Conservation (phyloP, 2,888 invertebrate genomes). For the Erebia palarica region DNA sequence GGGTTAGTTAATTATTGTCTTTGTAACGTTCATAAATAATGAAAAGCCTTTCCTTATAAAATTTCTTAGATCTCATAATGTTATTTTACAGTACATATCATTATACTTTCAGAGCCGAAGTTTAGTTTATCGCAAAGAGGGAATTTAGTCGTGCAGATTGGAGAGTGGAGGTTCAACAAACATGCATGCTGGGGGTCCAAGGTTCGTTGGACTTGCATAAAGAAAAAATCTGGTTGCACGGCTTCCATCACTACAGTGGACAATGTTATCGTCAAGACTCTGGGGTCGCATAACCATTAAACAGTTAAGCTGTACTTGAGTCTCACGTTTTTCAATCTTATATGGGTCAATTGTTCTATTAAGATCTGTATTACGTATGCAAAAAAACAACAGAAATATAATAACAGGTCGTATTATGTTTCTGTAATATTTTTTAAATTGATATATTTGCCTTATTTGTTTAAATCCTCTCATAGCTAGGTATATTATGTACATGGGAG, state of each 20-base stretch:
- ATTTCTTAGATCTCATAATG: background rate
- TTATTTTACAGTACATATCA: slow-evolving; percentile 13
- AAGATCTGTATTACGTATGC: too few species aligned
- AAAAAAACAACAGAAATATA: too few species aligned
- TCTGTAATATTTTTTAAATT: too few species aligned
- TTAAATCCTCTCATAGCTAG: too few species aligned
- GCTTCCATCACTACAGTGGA: slow-evolving; percentile 73
- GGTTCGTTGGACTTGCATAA: slow-evolving; percentile 76
- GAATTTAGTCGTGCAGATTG: slow-evolving; percentile 73
- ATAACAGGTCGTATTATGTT: too few species aligned
- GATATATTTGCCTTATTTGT: too few species aligned
- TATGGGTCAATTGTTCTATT: too few species aligned
- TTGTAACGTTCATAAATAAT: too few species aligned
- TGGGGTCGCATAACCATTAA: slow-evolving; percentile 73
- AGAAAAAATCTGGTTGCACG: slow-evolving; percentile 73
- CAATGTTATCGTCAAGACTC: slow-evolving; percentile 72
- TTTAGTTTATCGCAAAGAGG: slow-evolving; percentile 74
- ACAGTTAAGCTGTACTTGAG: background rate
- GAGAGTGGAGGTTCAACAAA: slow-evolving; percentile 75
- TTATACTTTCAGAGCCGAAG: slow-evolving; percentile 63
- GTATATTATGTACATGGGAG: too few species aligned
- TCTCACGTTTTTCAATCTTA: background rate
- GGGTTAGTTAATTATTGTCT: too few species aligned
- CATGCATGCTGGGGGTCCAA: slow-evolving; percentile 75
- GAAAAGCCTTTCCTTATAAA: too few species aligned